Conservation (phyloP, 2,113 vertebrate genomes). For the Lepisosteus osseus region DNA sequence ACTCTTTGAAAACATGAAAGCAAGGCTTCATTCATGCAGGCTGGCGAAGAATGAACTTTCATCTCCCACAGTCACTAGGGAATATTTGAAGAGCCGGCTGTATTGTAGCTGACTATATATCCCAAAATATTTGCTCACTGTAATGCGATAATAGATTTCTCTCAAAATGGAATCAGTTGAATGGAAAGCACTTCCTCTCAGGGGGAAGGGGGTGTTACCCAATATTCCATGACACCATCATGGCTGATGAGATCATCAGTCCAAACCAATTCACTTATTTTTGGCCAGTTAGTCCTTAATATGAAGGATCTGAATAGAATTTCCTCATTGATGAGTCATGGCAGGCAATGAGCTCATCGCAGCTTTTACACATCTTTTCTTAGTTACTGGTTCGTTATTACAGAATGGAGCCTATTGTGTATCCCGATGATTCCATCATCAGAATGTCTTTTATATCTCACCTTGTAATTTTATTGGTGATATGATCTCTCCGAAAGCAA, state of each 20-base stretch:
- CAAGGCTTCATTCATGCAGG: slow-evolving; percentile 33
- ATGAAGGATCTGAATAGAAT: slow-evolving; percentile 17
- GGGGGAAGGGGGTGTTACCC: slow-evolving; percentile 36
- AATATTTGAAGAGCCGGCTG: slow-evolving; percentile 19
- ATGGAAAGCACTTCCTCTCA: slow-evolving; percentile 33
- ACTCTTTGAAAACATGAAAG: too few relatives aligned
- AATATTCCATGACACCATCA: slow-evolving; percentile 41
- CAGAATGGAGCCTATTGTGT: too few relatives aligned
- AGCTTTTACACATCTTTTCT: background rate
- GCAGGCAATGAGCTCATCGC: slow-evolving; percentile 2
- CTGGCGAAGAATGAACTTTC: slow-evolving; percentile 4
- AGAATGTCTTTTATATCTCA: background rate
- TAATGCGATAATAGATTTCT: slow-evolving; percentile 24
- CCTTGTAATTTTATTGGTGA: too few relatives aligned
- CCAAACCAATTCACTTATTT: slow-evolving; percentile 14
- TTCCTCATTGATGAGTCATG: slow-evolving; percentile 34
- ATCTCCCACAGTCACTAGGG: slow-evolving; percentile 5
- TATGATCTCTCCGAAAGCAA: too few relatives aligned
- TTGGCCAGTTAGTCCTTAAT: background rate
- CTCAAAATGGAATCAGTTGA: slow-evolving; percentile 1
- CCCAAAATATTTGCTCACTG: slow-evolving; percentile 31
- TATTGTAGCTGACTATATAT: background rate
- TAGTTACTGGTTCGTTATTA: background rate
- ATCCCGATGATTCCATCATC: background rate
- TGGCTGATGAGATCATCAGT: slow-evolving; percentile 47